Conservation (phyloP, 2,888 invertebrate species). For the Amphimallon solstitiale region DNA sequence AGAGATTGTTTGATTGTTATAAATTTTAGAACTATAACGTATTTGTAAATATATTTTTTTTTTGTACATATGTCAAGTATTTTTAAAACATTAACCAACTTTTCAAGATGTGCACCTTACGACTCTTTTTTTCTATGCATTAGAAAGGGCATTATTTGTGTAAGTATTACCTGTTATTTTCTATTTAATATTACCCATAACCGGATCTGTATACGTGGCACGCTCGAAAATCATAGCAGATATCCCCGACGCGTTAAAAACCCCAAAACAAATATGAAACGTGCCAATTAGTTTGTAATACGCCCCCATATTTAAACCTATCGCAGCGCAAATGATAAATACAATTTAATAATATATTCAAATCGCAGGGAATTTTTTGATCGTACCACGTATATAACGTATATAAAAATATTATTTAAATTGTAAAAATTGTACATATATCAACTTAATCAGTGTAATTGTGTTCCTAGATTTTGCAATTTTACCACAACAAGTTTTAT, state of each 20-base stretch:
- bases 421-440: background rate
- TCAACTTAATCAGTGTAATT: background rate
- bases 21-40: too few species aligned
- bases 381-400: slow-evolving; percentile 5
- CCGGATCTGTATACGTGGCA: background rate
- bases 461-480: background rate
- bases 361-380: too few species aligned
- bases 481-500: too few species aligned
- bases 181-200: background rate
- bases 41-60: too few species aligned
- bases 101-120: too few species aligned
- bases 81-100: too few species aligned
- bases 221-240: background rate
- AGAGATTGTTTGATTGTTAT: too few species aligned
- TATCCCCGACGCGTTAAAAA: too few species aligned
- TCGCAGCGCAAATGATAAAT: background rate
- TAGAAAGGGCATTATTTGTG: too few species aligned
- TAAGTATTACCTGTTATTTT: background rate
- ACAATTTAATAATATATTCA: background rate
- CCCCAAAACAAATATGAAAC: background rate
- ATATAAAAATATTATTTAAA: background rate
- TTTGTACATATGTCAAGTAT: too few species aligned
- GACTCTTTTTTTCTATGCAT: too few species aligned
- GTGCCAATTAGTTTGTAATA: slow-evolving; percentile 7
- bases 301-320: background rate